Base-by-base conservation (phyloP, 1,140 invertebrate genomes). In the Phymastichus coffea region DNA sequence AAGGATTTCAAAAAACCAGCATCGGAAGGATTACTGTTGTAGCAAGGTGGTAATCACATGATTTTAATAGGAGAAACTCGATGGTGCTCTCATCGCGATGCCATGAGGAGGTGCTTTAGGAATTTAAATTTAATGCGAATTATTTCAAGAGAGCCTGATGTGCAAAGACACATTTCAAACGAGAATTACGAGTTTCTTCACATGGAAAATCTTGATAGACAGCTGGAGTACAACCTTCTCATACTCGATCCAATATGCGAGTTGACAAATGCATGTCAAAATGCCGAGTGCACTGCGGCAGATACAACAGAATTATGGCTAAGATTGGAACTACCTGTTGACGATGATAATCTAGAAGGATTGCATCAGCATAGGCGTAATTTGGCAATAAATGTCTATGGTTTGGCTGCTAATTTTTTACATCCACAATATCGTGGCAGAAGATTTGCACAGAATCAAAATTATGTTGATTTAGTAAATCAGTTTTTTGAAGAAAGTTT, bases 201-300 rank as follows among this genome's bases (percentile, higher is more conserved):
- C 20, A n/a, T n/a, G n/a, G 28, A 19, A 2, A 4, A 25, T 20
- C 37, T 60, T 19, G 49, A 52, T 46, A 1, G 26, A 20, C 17
- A 63, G 33, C 19, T 63, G 26, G 12, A 37, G 40, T 10, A 46
- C 28, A 52, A 19, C 26, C 35, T 57, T 25, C 15, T 63, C 7
- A 51, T 57, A 17, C 53, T 49, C 47, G 47, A 63, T 44, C n/a
- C n/a, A n/a, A n/a, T n/a, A n/a, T n/a, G n/a, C n/a, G n/a, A n/a
- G n/a, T n/a, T n/a, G n/a, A n/a, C 38, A 12, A 63, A 63, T 53
- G 51, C 43, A 40, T 57, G 54, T 37, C 54, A 63, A 47, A 15
- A 49, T 37, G 19, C 41, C 23, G 35, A 26, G 26, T 63, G 25
- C 8, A 52, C 10, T n/a, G 44, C 51, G 25, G 44, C 60, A 19